phyloP scores from a whole-genome alignment of 2,888 invertebrate species.

The Osmoderma eremita region DNA sequence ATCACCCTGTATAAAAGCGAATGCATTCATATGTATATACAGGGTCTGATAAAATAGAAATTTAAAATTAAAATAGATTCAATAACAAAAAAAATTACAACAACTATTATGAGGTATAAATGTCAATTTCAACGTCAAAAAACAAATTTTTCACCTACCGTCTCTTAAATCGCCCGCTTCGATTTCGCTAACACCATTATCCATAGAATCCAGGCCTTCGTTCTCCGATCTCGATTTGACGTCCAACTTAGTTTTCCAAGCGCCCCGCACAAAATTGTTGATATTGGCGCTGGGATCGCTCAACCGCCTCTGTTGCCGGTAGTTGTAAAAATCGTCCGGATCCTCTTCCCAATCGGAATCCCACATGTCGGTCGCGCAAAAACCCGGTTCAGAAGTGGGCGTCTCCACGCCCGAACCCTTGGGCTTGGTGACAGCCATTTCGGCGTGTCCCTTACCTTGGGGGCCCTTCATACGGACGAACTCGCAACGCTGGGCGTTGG shows the following conservation, averaged over 20 bases:
- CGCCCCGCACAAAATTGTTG: constrained; percentile 84
- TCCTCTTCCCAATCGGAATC: constrained; percentile 91
- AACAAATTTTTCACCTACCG: constrained; percentile 72
- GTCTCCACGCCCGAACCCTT: constrained; percentile 94
- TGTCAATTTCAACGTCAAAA: background rate
- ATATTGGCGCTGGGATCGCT: constrained; percentile 95
- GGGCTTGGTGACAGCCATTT: constrained; percentile 96
- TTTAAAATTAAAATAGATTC: too few species aligned
- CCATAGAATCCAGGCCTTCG: constrained; percentile 88
- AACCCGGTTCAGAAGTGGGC: constrained; percentile 89
- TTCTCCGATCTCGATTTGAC: constrained; percentile 87
- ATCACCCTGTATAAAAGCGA: too few species aligned
- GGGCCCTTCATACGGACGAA: constrained; percentile 99
- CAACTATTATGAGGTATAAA: background rate
- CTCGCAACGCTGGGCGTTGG: constrained; percentile 87
- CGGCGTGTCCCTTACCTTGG: constrained; percentile 94
- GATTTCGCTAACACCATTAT: constrained; percentile 87
- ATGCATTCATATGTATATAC: too few species aligned
- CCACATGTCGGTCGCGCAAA: constrained; percentile 88
- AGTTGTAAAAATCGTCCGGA: constrained; percentile 84
- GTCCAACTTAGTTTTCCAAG: constrained; percentile 78
- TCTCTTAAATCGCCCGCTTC: constrained; percentile 93
- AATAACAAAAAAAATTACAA: background rate
- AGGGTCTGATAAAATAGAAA: background rate
- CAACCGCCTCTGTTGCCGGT: constrained; percentile 78